A percentile compares a stretch with the other conserved stretches of the same genome.
These are phyloP conservation scores for Harpagoxenus sublaevis DNA, from an alignment of 2,888 invertebrate species.

Conservation along the genomic window DNA sequence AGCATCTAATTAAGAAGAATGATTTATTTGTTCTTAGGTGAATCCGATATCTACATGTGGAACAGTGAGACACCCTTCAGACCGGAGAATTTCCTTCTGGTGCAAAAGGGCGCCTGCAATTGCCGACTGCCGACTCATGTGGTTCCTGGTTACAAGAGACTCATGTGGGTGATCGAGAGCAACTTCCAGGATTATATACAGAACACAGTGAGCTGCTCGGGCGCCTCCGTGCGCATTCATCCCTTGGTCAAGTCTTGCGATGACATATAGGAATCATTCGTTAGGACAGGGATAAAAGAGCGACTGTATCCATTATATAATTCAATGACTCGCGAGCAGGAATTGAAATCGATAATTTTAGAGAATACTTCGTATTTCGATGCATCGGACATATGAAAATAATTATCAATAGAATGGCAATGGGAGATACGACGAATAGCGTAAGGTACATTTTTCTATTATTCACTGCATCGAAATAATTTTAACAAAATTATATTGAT, in stretches of 20 bases:
- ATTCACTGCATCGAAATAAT: slow-evolving; percentile 13
- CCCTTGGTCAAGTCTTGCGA: slow-evolving; percentile 88
- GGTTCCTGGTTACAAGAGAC: slow-evolving; percentile 88
- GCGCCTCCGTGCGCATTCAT: slow-evolving; percentile 89
- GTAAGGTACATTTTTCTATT: slow-evolving; percentile 24
- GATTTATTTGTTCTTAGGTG: slow-evolving; percentile 82
- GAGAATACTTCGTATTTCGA: slow-evolving; percentile 11
- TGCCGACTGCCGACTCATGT: slow-evolving; percentile 89
- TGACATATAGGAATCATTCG: slow-evolving; percentile 61
- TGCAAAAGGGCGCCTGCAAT: slow-evolving; percentile 87
- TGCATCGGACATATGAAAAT: background rate
- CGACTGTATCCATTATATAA: background rate
- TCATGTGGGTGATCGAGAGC: slow-evolving; percentile 90
- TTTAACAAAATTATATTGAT: slow-evolving; percentile 3
- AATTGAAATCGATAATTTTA: slow-evolving; percentile 14
- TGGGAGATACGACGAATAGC: slow-evolving; percentile 16
- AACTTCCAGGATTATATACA: slow-evolving; percentile 90
- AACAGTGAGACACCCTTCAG: slow-evolving; percentile 88
- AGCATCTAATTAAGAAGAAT: background rate
- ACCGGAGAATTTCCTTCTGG: slow-evolving; percentile 88
- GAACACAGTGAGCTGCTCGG: slow-evolving; percentile 88
- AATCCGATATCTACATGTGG: slow-evolving; percentile 90
- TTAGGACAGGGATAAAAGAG: background rate
- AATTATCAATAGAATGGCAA: background rate
- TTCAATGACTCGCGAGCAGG: background rate